These are phyloP conservation scores for Chironomus tepperi DNA, from an alignment of 1,140 invertebrate genomes.

Conservation along the genomic window DNA sequence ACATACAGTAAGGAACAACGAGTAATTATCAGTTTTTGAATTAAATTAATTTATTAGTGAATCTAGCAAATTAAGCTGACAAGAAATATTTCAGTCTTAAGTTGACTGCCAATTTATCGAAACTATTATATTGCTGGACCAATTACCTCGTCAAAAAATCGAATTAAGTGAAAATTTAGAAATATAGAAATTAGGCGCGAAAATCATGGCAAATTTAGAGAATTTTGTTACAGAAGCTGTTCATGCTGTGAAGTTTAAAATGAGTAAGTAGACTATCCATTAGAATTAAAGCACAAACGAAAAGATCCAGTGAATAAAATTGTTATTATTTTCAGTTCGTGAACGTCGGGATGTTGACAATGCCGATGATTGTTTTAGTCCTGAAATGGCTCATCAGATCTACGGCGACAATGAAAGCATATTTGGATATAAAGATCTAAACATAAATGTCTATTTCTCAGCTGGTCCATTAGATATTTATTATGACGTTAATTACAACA, in stretches of 20 bases:
- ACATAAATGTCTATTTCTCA: conserved; percentile 71
- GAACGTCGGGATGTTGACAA: conserved; percentile 50
- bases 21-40: no score
- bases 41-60: no score
- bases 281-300: conserved; percentile 1
- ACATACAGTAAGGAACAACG: no score
- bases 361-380: conserved; percentile 64
- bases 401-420: conserved; percentile 90
- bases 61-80: no score
- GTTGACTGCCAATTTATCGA: no score
- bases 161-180: conserved; percentile 25
- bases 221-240: conserved; percentile 59
- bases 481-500: conserved; percentile 52
- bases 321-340: conserved; percentile 47
- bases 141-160: no score
- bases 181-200: conserved; percentile 22
- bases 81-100: no score
- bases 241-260: conserved; percentile 66
- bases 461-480: conserved; percentile 71
- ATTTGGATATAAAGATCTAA: conserved; percentile 83
- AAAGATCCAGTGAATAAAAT: neutral
- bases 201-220: conserved; percentile 45
- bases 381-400: conserved; percentile 89
- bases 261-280: conserved; percentile 46
- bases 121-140: no score